Base-by-base conservation (phyloP, 1,140 invertebrate genomes). In the Alviniconcha marisindica region DNA sequence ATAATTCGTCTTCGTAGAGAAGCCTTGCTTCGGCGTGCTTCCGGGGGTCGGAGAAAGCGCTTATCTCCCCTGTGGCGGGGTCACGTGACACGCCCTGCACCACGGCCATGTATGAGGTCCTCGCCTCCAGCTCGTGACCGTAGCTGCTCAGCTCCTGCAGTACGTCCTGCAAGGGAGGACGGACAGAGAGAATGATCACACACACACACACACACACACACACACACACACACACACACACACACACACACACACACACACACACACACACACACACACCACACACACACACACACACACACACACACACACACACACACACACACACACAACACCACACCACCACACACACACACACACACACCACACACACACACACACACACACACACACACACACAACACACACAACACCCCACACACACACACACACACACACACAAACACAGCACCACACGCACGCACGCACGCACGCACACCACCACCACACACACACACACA, bases 41-140 rank as follows among this genome's bases (percentile, higher is more conserved):
- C 31, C 87, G 78, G 69, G 85, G 76, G 63, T 88, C 87, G 18
- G 87, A 86, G 69, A 85, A 85, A 40, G 85, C 87, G 40, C 56
- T 69, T 42, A 88, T 76, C 33, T 87, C 80, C 24, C 85, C 84
- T 44, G 87, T 88, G 0, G 31, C 33, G 0, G 80, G 81, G 38
- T 86, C 82, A 33, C 87, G 82, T 14, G 83, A 71, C 40, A 87
- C 82, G 0, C 82, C 87, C 56, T 85, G 83, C 5, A 84, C 84
- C 0, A 88, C 87, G 0, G 85, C 81, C 85, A 88, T 85, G 31
- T 87, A 86, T 18, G 60, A 77, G 0, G 42, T 78, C 3, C 63
- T 31, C 31, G 81, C 40, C 48, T 74, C 42, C 28, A 84, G 18
- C 48, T 60, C 28, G 42, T 88, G 87, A 3, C 87, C 87, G 51